phyloP scores from a whole-genome alignment of 2,113 vertebrate genomes.

The Burhinus bistriatus region DNA sequence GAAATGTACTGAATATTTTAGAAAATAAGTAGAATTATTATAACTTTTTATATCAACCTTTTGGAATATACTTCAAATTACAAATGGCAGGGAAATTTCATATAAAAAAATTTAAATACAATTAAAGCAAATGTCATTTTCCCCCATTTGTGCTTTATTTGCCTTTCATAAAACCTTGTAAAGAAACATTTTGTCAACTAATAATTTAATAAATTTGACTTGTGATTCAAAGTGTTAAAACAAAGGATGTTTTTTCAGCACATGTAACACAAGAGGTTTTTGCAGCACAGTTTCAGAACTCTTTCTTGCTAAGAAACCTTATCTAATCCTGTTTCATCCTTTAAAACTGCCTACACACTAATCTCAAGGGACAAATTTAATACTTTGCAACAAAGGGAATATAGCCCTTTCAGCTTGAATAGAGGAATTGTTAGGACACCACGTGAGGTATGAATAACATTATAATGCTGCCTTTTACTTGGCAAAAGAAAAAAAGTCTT shows the following conservation, averaged over 20 bases:
- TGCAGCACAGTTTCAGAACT: slow-evolving; percentile 70
- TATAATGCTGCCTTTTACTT: slow-evolving; percentile 80
- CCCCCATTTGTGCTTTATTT: background rate
- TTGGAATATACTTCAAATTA: slow-evolving; percentile 55
- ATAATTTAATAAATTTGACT: slow-evolving; percentile 63
- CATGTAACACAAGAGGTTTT: slow-evolving; percentile 65
- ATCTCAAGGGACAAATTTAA: slow-evolving; percentile 87
- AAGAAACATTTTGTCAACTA: slow-evolving; percentile 71
- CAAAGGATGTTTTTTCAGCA: slow-evolving; percentile 64
- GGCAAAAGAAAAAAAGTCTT: slow-evolving; percentile 71
- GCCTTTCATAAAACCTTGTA: background rate
- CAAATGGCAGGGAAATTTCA: slow-evolving; percentile 32
- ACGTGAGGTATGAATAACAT: slow-evolving; percentile 81
- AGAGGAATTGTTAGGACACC: slow-evolving; percentile 78
- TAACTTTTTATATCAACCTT: slow-evolving; percentile 26
- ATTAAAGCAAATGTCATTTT: slow-evolving; percentile 41
- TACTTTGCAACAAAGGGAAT: slow-evolving; percentile 86
- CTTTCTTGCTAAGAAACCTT: slow-evolving; percentile 76
- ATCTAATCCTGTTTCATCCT: slow-evolving; percentile 83
- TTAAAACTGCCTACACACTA: slow-evolving; percentile 79
- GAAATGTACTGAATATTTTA: slow-evolving; percentile 40
- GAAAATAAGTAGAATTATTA: slow-evolving; percentile 37
- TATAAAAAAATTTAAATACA: slow-evolving; percentile 40
- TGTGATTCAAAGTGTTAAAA: slow-evolving; percentile 71
- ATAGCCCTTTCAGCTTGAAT: slow-evolving; percentile 82